Evolutionary conservation across 2,113 vertebrate species (phyloP).

Genomic region (Rhombomys opimus): DNA sequence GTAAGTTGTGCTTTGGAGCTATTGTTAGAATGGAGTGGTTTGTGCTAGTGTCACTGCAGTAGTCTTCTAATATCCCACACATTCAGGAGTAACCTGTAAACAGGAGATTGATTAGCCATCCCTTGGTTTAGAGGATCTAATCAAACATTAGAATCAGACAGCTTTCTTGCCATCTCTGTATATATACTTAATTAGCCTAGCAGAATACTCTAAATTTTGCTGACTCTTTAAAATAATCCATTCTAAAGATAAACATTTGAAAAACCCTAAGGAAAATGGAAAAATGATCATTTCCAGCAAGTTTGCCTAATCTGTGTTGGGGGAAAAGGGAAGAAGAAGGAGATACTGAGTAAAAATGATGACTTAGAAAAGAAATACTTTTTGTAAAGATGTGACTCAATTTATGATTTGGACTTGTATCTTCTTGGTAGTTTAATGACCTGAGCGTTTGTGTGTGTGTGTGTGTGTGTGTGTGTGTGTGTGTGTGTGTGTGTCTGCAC

Average conservation of each 20-base stretch:
- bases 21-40: not conserved
- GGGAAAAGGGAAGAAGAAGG: not conserved
- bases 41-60: not conserved
- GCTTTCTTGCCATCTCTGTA: not conserved
- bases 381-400: not conserved
- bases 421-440: not conserved
- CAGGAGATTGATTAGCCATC: not conserved
- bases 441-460: not conserved
- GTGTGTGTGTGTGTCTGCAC: no score
- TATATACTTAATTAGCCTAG: not conserved
- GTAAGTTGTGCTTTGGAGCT: not conserved
- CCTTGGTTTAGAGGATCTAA: not conserved
- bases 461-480: no score
- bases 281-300: not conserved
- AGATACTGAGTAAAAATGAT: not conserved
- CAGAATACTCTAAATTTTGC: not conserved
- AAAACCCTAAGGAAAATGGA: constrained; percentile 8
- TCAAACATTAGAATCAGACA: not conserved
- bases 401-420: not conserved
- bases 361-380: not conserved
- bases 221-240: not conserved
- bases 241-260: not conserved
- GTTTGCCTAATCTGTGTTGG: not conserved
- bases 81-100: not conserved
- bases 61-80: not conserved